Evolutionary conservation across 2,113 vertebrate species (phyloP), one percentile per base, ranked within the genome.

Genomic region (Caloenas nicobarica): DNA sequence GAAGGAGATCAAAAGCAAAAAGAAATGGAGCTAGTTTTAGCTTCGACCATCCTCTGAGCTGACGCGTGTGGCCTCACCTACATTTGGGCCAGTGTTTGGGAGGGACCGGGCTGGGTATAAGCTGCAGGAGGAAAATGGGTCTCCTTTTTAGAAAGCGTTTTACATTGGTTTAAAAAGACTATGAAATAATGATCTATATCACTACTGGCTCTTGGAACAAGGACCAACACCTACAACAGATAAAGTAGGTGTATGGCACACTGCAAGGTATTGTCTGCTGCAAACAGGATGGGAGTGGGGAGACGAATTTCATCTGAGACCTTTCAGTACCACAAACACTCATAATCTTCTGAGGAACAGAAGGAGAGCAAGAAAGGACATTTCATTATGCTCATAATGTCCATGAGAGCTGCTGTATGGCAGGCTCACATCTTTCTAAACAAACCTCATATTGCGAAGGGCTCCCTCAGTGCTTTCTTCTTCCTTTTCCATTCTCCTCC

Each of bases 401-500:
- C 93, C 17, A 10, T 56, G 84, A 96, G 81, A 87, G 70, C 72
- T 0, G 4, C 51, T 79, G 26, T 21, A 46, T 3, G 19, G 46
- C 29, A 4, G 38, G 48, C 83, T 92, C 73, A 42, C 5, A 48
- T 66, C 53, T 83, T 95, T 66, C 91, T 48, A 89, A 78, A 97
- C 85, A 95, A 97, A 61, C 61, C 74, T 13, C 22, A 28, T 71
- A 89, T 84, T 96, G 89, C 95, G 60, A 54, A 81, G 46, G 53
- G 40, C 36, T 81, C 71, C 69, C 50, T 84, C 34, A 81, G 48
- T 26, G 42, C 79, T 70, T 89, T 36, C 86, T 69, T 58, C 58
- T 40, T 70, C 54, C n/a, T 93, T 53, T 89, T 74, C 74, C 60
- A 50, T 25, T 89, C 73, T 50, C 51, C 65, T 56, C 44, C 44